Base-by-base conservation (phyloP, 1,140 invertebrate genomes). In the Mizuhopecten yessoensis region DNA sequence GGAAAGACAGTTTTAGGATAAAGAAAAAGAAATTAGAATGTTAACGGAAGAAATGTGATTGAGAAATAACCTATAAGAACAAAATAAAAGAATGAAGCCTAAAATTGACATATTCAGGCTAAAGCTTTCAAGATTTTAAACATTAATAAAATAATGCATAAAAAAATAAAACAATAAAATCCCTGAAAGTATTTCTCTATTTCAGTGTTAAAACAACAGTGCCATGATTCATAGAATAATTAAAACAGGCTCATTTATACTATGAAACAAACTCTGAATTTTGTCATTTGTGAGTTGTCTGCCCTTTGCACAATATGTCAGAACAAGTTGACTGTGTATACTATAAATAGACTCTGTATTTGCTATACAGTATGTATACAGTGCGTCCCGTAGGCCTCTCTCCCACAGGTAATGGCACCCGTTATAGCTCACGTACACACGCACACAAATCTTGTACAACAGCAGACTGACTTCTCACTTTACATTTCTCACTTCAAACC, bases 121-220 rank as follows among this genome's bases (percentile, higher is more conserved):
- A 11, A 5, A n/a, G 9, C 57, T 75, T 75, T 29, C n/a, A 13
- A 39, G 29, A n/a, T 75, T 75, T 45, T 45, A 13, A 10, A 75
- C 57, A 75, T n/a, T 29, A 29, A 29, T 75, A 75, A 75, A 75
- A 75, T 29, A 75, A 75, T 49, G 45, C 20, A 49, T 49, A 75
- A 75, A 75, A 75, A 29, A 29, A 9, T 75, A 75, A 75, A 75
- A 75, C 57, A 75, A 75, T 75, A 75, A 75, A 75, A 75, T 75
- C 57, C 57, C 57, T 75, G 57, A 75, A 20, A 20, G 15, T 75
- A 29, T 9, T 29, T 75, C 11, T 29, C 7, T 39, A 5, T 7
- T 39, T 39, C 13, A 0, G n/a, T 75, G 57, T 75, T 75, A 75
- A 75, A 75, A 75, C 15, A 75, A 75, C 57, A 75, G 57, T 75